Evolutionary conservation across 2,888 invertebrate species (phyloP).

Genomic region (Hemithea aestivaria): DNA sequence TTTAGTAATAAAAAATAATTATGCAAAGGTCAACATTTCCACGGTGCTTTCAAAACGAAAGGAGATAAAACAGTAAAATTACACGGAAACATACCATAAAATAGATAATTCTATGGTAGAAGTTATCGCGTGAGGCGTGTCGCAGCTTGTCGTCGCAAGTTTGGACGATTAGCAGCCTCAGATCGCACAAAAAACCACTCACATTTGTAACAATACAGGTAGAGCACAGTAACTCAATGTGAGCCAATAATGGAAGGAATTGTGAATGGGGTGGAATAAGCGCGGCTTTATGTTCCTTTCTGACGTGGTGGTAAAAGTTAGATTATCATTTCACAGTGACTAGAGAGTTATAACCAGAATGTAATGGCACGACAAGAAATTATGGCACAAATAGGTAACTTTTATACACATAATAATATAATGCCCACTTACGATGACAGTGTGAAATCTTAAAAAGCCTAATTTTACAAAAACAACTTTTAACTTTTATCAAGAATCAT

Average conservation of each 20-base stretch:
- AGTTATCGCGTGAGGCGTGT: slow-evolving; percentile 49
- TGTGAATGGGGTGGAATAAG: too few relatives aligned
- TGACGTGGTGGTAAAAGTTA: too few relatives aligned
- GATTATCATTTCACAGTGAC: too few relatives aligned
- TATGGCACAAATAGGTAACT: too few relatives aligned
- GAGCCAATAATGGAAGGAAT: not conserved
- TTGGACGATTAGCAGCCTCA: slow-evolving; percentile 47
- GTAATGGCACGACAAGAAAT: too few relatives aligned
- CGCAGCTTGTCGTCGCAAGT: slow-evolving; percentile 64
- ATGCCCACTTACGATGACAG: too few relatives aligned
- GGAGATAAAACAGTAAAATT: slow-evolving; percentile 28
- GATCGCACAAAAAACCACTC: slow-evolving; percentile 40
- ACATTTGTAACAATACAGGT: slow-evolving; percentile 1
- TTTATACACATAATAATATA: too few relatives aligned
- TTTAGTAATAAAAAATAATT: slow-evolving; percentile 1
- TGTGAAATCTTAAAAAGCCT: too few relatives aligned
- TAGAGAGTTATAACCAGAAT: too few relatives aligned
- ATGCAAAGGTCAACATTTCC: not conserved
- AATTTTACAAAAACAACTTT: too few relatives aligned
- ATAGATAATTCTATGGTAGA: slow-evolving; percentile 25
- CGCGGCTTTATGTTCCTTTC: too few relatives aligned
- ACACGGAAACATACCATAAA: slow-evolving; percentile 29
- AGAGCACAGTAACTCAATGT: slow-evolving; percentile 6
- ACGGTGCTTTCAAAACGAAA: slow-evolving; percentile 1
- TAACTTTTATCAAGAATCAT: too few relatives aligned